phyloP scores from a whole-genome alignment of 2,113 vertebrate species.

The Terrapene triunguis region DNA sequence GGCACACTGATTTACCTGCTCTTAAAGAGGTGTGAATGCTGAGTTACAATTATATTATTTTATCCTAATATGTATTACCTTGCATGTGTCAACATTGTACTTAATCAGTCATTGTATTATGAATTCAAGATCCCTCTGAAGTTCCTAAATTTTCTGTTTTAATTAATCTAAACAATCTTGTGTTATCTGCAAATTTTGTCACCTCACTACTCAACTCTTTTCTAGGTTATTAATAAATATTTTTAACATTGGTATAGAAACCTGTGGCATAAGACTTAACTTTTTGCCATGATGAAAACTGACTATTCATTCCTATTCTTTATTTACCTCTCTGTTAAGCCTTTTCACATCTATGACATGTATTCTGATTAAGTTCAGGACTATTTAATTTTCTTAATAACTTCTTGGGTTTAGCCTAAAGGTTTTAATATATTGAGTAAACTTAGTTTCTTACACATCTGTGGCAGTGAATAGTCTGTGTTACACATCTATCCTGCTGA shows the following conservation, averaged over 20 bases:
- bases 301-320: rapidly evolving
- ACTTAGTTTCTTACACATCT: neutral
- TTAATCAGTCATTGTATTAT: neutral
- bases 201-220: neutral
- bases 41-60: neutral
- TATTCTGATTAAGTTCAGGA: neutral
- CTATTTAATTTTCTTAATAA: neutral
- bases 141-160: neutral
- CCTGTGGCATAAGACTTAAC: neutral
- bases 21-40: neutral
- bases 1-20: neutral
- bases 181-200: neutral
- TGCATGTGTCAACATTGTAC: neutral
- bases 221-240: neutral
- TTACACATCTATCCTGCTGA: neutral
- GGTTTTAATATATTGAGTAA: neutral
- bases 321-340: neutral
- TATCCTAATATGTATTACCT: neutral
- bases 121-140: neutral
- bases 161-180: neutral
- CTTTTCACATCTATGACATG: neutral
- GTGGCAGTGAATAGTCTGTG: neutral
- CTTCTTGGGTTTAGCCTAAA: neutral
- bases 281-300: neutral
- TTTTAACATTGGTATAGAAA: constrained; percentile 4